Conservation (phyloP, 2,797 vertebrate species). For the Phyllotis vaccarum region DNA sequence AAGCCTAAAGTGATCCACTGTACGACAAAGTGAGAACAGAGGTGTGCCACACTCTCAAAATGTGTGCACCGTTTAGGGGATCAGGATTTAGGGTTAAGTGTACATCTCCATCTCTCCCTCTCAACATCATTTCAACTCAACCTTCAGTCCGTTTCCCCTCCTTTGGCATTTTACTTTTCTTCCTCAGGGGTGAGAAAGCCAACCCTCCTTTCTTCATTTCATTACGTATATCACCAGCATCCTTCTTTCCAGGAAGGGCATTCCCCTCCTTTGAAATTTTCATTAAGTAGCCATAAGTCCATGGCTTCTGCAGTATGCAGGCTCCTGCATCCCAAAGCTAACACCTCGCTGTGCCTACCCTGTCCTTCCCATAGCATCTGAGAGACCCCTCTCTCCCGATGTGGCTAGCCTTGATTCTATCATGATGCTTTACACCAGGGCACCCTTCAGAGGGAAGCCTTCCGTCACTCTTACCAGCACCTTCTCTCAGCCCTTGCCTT, state of each 20-base stretch:
- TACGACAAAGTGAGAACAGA: rapidly evolving
- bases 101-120: neutral
- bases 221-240: rapidly evolving
- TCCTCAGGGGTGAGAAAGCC: neutral
- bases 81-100: neutral
- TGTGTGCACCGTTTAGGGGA: too few species aligned
- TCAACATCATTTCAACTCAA: neutral
- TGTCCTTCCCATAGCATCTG: neutral
- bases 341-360: rapidly evolving
- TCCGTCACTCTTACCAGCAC: rapidly evolving
- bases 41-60: too few species aligned
- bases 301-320: too few species aligned
- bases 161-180: neutral
- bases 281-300: rapidly evolving
- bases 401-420: rapidly evolving
- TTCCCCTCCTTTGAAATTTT: neutral
- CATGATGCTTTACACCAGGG: rapidly evolving
- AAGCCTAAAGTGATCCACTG: neutral
- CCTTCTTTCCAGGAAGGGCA: neutral
- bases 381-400: too few species aligned
- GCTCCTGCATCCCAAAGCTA: neutral
- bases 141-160: neutral
- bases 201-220: neutral
- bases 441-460: neutral
- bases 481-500: neutral